Conservation (phyloP, 2,888 invertebrate species). For the Tipula helvola region DNA sequence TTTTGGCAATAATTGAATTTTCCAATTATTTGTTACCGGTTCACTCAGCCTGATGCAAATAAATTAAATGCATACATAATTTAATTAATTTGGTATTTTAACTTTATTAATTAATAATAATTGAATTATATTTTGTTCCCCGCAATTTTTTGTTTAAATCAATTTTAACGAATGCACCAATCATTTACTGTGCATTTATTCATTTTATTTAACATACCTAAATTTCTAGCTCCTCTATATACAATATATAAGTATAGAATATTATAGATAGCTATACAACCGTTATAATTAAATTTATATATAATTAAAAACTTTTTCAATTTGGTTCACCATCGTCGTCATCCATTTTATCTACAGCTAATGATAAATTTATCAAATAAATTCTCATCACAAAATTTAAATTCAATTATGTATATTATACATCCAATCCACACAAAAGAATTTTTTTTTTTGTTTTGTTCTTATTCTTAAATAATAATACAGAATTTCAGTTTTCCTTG, state of each 20-base stretch:
- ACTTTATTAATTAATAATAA: no score
- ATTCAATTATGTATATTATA: not conserved
- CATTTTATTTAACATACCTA: no score
- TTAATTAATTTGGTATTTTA: no score
- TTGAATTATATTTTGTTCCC: no score
- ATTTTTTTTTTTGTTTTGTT: not conserved
- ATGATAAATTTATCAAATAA: not conserved
- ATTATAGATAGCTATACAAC: not conserved
- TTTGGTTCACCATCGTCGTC: not conserved
- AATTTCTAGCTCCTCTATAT: not conserved
- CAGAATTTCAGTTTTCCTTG: not conserved
- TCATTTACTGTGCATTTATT: no score
- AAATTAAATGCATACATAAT: no score
- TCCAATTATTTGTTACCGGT: not conserved
- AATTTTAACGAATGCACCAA: no score
- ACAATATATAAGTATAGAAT: not conserved
- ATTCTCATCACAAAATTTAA: slow-evolving; percentile 4
- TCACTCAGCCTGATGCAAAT: no score
- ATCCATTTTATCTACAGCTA: not conserved
- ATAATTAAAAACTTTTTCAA: not conserved
- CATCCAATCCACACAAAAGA: not conserved
- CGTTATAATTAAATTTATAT: not conserved
- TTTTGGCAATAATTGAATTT: not conserved
- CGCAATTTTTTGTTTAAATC: no score
- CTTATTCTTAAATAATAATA: not conserved